Evolutionary conservation across 2,797 vertebrate genomes (phyloP).

Genomic region (Gymnoscopelus braueri): DNA sequence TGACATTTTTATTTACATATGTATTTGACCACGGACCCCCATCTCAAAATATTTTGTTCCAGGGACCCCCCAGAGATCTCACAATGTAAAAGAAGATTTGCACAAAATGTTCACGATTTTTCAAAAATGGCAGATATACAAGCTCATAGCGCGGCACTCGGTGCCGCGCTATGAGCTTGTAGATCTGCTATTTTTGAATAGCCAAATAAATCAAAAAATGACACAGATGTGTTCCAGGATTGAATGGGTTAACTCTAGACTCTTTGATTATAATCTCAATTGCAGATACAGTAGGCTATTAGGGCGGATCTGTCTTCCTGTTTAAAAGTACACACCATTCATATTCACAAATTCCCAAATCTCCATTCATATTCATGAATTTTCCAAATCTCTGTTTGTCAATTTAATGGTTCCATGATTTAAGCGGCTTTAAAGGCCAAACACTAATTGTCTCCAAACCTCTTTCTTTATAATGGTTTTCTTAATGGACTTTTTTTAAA

Average conservation of each 20-base stretch:
- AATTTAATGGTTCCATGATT: slow-evolving; percentile 44
- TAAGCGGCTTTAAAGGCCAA: slow-evolving; percentile 51
- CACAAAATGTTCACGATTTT: no score
- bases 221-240: no score
- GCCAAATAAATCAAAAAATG: no score
- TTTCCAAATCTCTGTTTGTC: slow-evolving; percentile 40
- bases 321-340: slow-evolving; percentile 54
- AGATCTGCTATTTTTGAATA: no score
- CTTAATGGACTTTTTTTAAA: slow-evolving; percentile 48
- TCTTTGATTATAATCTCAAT: slow-evolving; percentile 70
- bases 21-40: no score
- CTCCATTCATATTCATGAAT: slow-evolving; percentile 51
- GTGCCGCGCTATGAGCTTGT: no score
- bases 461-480: slow-evolving; percentile 43
- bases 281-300: slow-evolving; percentile 27
- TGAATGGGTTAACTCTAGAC: slow-evolving; percentile 64
- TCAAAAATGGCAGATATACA: no score
- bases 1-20: no score
- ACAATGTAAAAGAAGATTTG: no score
- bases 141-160: no score
- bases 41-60: no score
- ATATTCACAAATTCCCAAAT: slow-evolving; percentile 51
- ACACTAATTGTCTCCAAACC: slow-evolving; percentile 61
- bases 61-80: no score
- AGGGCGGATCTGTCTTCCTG: slow-evolving; percentile 38